Conservation (phyloP, 2,888 invertebrate species). For the Drosophila atripex region DNA sequence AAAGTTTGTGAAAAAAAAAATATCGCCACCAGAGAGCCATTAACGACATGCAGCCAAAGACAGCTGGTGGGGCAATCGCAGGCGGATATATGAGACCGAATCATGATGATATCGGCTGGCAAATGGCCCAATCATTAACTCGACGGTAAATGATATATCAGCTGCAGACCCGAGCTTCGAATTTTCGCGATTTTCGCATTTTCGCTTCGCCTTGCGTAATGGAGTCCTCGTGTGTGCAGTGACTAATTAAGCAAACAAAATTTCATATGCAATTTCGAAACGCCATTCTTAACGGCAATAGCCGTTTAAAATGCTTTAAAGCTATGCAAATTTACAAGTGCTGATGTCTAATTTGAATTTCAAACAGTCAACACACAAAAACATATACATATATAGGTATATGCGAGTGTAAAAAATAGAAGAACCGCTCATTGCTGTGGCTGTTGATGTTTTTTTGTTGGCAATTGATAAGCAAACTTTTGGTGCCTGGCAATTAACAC, state of each 20-base stretch:
- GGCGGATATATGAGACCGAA: slow-evolving; percentile 33
- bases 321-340: slow-evolving; percentile 74
- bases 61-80: slow-evolving; percentile 9
- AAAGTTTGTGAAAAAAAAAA: slow-evolving; percentile 2
- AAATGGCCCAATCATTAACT: slow-evolving; percentile 66
- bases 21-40: slow-evolving; percentile 22
- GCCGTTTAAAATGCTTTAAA: slow-evolving; percentile 54
- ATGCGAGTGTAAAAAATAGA: slow-evolving; percentile 23
- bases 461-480: slow-evolving; percentile 70
- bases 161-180: slow-evolving; percentile 12
- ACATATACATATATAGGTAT: slow-evolving; percentile 14
- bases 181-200: not conserved
- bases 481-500: slow-evolving; percentile 66
- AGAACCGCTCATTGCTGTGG: slow-evolving; percentile 8
- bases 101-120: slow-evolving; percentile 39
- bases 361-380: slow-evolving; percentile 59
- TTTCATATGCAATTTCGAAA: slow-evolving; percentile 57
- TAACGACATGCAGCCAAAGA: slow-evolving; percentile 42
- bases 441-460: slow-evolving; percentile 27
- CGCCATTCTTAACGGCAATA: slow-evolving; percentile 57
- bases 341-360: slow-evolving; percentile 79
- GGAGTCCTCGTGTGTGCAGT: slow-evolving; percentile 29
- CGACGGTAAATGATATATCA: slow-evolving; percentile 33
- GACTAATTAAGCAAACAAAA: slow-evolving; percentile 69
- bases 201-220: slow-evolving; percentile 10